Base-by-base conservation (phyloP, 1,140 invertebrate genomes). In the Octopus bimaculoides region DNA sequence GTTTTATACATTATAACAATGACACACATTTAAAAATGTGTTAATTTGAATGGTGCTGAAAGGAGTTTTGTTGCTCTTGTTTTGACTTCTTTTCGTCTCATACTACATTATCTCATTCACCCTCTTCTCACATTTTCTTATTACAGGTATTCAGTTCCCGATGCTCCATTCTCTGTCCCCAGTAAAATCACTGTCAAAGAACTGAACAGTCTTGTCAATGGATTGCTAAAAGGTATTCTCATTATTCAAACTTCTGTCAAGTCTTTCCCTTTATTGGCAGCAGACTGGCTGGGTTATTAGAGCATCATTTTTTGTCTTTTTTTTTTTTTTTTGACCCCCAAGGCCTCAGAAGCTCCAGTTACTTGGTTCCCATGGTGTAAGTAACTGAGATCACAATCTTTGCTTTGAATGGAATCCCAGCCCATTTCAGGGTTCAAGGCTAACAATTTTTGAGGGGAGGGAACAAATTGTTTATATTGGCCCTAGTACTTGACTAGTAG, bases 101-200 rank as follows among this genome's bases (percentile, higher is more conserved):
- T 41, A 41, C 26, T 41, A 41, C 26, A 41, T 0, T 41, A 3
- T 41, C 26, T 41, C 26, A 41, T 41, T 41, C 26, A 1, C 3
- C 26, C 26, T 41, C 26, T 55, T 75, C 17, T 77, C 12, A 52
- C 75, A 84, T 79, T 83, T 84, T 79, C 83, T 83, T 81, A 83
- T 92, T 93, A 83, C 89, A 98, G 96, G 82, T 97, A 94, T 93
- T 94, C 96, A 12, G 93, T 97, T 75, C 93, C 96, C 14, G 95
- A 97, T 90, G 93, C 92, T 83, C 95, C 95, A 0, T 94, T 95
- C 87, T 94, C 95, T 10, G 93, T 97, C 17, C 93, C 95, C 75
- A 92, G 92, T 61, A 92, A 92, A 78, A 92, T 96, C 12, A 91
- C 93, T 75, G 87, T 92, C 8, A 90, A 92, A 76, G 94, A 95